Percentiles rank a stretch among this genome's conserved stretches.
These are phyloP conservation scores for Neocrepidodera transversa DNA, from an alignment of 2,888 invertebrate genomes.

Conservation along the genomic window DNA sequence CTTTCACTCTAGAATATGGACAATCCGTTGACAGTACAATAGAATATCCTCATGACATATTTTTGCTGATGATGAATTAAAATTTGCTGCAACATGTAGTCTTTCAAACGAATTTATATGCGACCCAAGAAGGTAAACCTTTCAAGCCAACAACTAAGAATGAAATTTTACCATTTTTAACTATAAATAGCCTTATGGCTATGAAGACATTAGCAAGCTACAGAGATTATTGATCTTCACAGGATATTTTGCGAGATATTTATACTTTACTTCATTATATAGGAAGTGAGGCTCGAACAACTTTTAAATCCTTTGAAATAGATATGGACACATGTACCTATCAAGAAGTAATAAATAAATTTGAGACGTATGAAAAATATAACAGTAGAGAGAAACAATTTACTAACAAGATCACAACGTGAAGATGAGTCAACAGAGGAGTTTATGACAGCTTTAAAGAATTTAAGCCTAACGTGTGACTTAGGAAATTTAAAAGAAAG, in stretches of 20 bases:
- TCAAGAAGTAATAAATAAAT: background rate
- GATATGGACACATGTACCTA: slow-evolving; percentile 5
- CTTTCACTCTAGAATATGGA: background rate
- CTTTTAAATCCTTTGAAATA: background rate
- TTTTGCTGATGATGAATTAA: no score
- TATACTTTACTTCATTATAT: no score
- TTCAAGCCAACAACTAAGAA: background rate
- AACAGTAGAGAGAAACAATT: slow-evolving; percentile 1
- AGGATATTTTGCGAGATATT: slow-evolving; percentile 25
- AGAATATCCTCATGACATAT: background rate
- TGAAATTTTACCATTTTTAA: slow-evolving; percentile 17
- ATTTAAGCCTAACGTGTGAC: slow-evolving; percentile 1
- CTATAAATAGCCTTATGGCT: slow-evolving; percentile 33
- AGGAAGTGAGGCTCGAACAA: no score
- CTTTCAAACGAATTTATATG: no score
- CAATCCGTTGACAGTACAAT: background rate
- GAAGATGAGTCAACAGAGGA: slow-evolving; percentile 3
- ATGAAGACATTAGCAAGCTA: slow-evolving; percentile 33
- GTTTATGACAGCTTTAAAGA: slow-evolving; percentile 2
- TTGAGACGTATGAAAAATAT: slow-evolving; percentile 1
- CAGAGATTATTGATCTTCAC: slow-evolving; percentile 32
- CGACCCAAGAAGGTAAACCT: background rate
- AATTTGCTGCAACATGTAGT: no score
- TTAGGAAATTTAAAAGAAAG: background rate
- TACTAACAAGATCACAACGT: background rate